phyloP scores from a whole-genome alignment of 2,797 vertebrate genomes.

The Helarctos malayanus region DNA sequence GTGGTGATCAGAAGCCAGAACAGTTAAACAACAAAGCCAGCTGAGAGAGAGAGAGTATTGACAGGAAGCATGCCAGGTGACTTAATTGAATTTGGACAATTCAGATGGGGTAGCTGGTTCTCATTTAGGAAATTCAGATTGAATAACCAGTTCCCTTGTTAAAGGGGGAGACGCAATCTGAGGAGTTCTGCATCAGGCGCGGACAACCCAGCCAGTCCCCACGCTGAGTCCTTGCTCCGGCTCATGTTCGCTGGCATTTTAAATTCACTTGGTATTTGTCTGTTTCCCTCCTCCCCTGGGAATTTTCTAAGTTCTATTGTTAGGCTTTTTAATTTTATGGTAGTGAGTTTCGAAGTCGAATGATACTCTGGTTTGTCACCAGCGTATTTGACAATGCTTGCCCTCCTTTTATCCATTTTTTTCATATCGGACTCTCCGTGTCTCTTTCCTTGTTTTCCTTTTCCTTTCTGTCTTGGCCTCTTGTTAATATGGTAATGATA shows the following conservation, averaged over 20 bases:
- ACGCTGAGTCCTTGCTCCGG: accelerated
- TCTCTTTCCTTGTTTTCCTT: not conserved
- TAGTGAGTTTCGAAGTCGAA: not conserved
- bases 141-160: constrained; percentile 27
- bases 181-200: not conserved
- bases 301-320: not conserved
- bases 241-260: accelerated
- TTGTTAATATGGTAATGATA: not conserved
- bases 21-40: not conserved
- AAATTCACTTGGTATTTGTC: not conserved
- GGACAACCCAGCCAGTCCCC: accelerated
- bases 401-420: not conserved
- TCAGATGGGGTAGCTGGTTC: constrained; percentile 48
- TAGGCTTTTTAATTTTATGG: constrained; percentile 20
- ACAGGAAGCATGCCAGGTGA: constrained; percentile 67
- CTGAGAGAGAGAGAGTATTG: not conserved
- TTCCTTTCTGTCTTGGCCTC: not conserved
- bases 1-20: not conserved
- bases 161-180: not conserved
- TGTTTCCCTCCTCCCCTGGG: not conserved
- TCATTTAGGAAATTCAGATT: constrained; percentile 48
- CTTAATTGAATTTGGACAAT: constrained; percentile 48
- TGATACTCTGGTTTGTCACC: not conserved
- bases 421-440: not conserved
- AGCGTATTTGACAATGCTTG: not conserved